Percentiles rank a stretch among this genome's conserved stretches.
Conservation (phyloP, 2,797 vertebrate species). For the Sylvilagus floridanus region DNA sequence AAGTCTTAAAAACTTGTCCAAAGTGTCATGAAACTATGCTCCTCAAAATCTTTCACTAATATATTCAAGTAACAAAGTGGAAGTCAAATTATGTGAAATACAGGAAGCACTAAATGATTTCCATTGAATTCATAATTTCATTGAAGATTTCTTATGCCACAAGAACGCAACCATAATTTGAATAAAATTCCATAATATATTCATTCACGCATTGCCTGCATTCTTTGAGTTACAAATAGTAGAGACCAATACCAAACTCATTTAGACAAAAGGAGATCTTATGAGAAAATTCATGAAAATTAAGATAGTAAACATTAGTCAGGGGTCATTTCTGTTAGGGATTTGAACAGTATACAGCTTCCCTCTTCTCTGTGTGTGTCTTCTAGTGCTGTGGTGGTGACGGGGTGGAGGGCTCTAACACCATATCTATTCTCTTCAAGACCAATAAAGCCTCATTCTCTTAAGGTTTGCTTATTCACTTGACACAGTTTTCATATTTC, state of each 20-base stretch:
- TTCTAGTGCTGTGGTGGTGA: no score
- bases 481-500: not conserved
- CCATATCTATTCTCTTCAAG: not conserved
- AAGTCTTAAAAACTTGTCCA: not conserved
- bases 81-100: not conserved
- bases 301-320: not conserved
- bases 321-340: not conserved
- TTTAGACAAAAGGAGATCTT: not conserved
- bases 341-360: not conserved
- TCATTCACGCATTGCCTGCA: not conserved
- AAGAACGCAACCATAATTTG: not conserved
- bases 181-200: not conserved
- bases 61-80: not conserved
- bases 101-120: not conserved
- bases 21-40: not conserved
- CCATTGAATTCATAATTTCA: not conserved
- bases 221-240: not conserved
- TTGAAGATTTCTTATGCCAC: not conserved
- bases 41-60: not conserved
- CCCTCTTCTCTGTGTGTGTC: not conserved
- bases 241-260: conserved; percentile 24
- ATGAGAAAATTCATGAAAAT: not conserved
- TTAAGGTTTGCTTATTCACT: not conserved
- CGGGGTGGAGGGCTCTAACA: not conserved
- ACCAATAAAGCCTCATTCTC: not conserved